phyloP scores from a whole-genome alignment of 2,888 invertebrate species.

The Coleophora flavipennella region DNA sequence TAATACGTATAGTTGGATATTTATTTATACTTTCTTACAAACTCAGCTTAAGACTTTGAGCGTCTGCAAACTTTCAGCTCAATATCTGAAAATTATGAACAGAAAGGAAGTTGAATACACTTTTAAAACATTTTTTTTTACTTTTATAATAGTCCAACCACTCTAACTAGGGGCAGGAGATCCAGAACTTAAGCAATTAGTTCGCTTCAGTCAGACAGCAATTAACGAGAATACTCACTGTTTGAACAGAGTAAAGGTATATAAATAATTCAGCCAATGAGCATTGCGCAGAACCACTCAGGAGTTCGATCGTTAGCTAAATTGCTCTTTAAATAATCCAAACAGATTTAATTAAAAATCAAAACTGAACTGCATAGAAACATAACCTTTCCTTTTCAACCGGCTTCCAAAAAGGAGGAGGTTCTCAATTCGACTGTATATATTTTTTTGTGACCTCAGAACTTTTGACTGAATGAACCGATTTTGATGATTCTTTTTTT shows the following conservation, averaged over 20 bases:
- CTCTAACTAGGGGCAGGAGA: slow-evolving; percentile 59
- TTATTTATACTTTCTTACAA: no score
- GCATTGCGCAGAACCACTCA: slow-evolving; percentile 23
- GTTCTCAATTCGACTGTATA: no score
- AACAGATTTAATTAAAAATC: no score
- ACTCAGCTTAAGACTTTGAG: slow-evolving; percentile 1
- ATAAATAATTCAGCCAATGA: slow-evolving; percentile 67
- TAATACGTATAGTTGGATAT: no score
- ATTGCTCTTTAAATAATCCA: slow-evolving; percentile 62
- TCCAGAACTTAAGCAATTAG: slow-evolving; percentile 71
- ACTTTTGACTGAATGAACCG: no score
- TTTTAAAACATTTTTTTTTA: slow-evolving; percentile 51
- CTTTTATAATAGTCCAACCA: slow-evolving; percentile 59
- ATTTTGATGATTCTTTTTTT: no score
- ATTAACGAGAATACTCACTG: slow-evolving; percentile 60
- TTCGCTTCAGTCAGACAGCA: slow-evolving; percentile 66
- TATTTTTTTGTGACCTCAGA: no score
- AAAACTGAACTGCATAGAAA: no score
- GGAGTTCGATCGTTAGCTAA: slow-evolving; percentile 56
- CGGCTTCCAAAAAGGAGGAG: no score
- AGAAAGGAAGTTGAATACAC: slow-evolving; percentile 48
- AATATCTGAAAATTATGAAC: slow-evolving; percentile 45
- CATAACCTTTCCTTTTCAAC: no score
- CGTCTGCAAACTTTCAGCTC: slow-evolving; percentile 23
- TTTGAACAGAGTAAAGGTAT: slow-evolving; percentile 60